phyloP scores from a whole-genome alignment of 1,140 invertebrate genomes.

The Triops longicaudatus region DNA sequence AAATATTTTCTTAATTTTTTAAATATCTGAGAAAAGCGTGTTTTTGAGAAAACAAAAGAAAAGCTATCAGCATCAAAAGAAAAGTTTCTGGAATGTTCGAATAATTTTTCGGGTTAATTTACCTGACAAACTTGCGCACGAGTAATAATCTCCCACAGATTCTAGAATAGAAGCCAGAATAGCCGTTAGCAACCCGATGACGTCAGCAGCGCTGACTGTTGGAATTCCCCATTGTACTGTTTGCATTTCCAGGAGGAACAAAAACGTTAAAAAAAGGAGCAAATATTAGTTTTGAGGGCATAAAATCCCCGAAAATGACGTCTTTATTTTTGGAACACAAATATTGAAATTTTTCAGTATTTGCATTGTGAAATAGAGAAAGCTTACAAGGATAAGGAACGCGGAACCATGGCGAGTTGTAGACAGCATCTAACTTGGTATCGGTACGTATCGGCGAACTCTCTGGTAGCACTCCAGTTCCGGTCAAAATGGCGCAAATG shows the following conservation, averaged over 20 bases:
- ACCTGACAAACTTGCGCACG: conserved; percentile 65
- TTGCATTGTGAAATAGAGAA: not conserved
- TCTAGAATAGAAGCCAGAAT: conserved; percentile 76
- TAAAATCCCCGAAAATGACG: too few relatives aligned
- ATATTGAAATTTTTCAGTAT: not conserved
- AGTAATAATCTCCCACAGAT: conserved; percentile 81
- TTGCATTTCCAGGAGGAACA: not conserved
- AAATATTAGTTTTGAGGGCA: not conserved
- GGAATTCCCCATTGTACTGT: conserved; percentile 76
- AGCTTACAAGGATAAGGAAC: conserved; percentile 68
- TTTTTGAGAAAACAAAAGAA: too few relatives aligned
- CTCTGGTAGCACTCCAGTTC: conserved; percentile 51
- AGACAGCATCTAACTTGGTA: conserved; percentile 59
- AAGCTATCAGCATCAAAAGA: not conserved
- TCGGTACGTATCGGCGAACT: conserved; percentile 70
- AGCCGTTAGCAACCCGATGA: conserved; percentile 73
- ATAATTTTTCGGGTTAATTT: conserved; percentile 32
- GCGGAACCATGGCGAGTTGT: conserved; percentile 69
- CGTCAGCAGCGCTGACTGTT: conserved; percentile 61
- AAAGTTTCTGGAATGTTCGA: not conserved
- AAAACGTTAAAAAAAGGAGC: conserved; percentile 18
- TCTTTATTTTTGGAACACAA: not conserved
- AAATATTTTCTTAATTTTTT: too few relatives aligned
- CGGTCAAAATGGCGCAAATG: conserved; percentile 63
- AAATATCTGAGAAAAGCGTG: too few relatives aligned